Percentiles rank a stretch among this genome's conserved stretches.
phyloP scores from a whole-genome alignment of 2,888 invertebrate genomes.

The Bhutanitis thaidina region DNA sequence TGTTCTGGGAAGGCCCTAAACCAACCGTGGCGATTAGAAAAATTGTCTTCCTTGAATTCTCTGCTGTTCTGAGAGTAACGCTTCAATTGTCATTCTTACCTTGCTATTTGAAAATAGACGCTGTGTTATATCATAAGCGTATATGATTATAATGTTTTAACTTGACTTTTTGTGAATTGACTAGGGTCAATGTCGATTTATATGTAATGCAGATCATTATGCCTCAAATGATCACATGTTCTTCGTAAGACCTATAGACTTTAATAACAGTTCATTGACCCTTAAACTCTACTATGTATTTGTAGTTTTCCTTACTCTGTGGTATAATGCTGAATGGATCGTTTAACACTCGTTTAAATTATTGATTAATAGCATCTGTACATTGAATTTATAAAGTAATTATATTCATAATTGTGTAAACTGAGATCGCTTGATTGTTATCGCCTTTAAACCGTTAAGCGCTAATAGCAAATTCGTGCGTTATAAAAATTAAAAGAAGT shows the following conservation, averaged over 20 bases:
- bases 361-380: conserved; percentile 17
- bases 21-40: conserved; percentile 2
- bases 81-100: background rate
- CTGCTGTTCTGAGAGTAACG: background rate
- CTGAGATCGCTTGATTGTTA: conserved; percentile 21
- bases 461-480: conserved; percentile 31
- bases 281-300: no score
- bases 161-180: no score
- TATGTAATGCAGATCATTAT: no score
- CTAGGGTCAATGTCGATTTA: no score
- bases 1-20: conserved; percentile 1
- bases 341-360: background rate
- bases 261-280: background rate
- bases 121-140: no score
- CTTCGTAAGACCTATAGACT: no score
- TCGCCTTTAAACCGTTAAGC: conserved; percentile 25
- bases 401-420: conserved; percentile 27
- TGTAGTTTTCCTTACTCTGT: no score
- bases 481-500: conserved; percentile 38
- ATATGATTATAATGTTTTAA: no score
- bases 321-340: background rate
- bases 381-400: conserved; percentile 25
- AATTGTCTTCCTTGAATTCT: conserved; percentile 10
- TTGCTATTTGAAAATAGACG: background rate
- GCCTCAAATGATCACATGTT: no score